These are phyloP conservation scores for Pterocles gutturalis DNA, from an alignment of 2,113 vertebrate genomes.

Conservation along the genomic window DNA sequence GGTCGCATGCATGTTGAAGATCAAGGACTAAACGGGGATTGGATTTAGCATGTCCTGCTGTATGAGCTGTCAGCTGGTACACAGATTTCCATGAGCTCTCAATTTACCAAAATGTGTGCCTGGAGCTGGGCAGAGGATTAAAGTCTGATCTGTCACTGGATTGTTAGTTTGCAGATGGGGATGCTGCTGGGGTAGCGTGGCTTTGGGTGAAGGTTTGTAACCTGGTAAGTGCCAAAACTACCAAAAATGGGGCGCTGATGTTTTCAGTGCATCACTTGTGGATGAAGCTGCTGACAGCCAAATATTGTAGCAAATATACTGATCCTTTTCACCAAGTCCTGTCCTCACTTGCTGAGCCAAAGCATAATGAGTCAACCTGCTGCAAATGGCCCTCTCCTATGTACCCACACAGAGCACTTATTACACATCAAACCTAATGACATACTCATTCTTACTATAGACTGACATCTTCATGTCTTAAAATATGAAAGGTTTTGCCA, in stretches of 20 bases:
- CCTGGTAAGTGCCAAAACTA: neutral
- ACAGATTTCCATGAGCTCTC: neutral
- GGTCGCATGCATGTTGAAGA: neutral
- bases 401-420: rapidly evolving
- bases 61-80: neutral
- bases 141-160: neutral
- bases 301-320: neutral
- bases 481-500: neutral
- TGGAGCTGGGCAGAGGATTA: neutral
- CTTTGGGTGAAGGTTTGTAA: neutral
- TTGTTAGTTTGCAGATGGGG: neutral
- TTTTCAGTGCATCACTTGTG: neutral
- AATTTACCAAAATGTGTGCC: neutral
- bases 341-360: neutral
- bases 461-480: neutral
- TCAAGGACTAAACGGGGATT: neutral
- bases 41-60: neutral
- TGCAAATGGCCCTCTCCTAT: neutral
- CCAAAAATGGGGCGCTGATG: neutral
- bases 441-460: neutral
- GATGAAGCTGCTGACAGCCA: neutral
- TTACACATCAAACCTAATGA: neutral
- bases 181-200: neutral
- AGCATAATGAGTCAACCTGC: neutral
- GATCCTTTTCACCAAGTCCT: neutral